A percentile compares a stretch with the other conserved stretches of the same genome.
phyloP scores from a whole-genome alignment of 2,888 invertebrate species.

The Hesperia comma region DNA sequence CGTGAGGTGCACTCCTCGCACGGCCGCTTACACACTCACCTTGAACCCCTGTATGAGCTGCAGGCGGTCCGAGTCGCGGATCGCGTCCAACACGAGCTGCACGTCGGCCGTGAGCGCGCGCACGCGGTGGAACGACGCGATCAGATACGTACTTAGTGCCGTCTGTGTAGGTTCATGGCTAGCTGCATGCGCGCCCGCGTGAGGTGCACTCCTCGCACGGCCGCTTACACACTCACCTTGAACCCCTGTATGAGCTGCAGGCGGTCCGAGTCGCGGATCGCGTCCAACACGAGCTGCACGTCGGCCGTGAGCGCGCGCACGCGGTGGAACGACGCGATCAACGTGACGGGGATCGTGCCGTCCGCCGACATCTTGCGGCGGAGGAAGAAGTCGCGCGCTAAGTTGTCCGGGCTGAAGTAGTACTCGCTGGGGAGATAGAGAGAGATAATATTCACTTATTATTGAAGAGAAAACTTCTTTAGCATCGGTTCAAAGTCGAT shows the following conservation, averaged over 20 bases:
- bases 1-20: too few relatives aligned
- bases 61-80: slow-evolving; percentile 92
- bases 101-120: slow-evolving; percentile 94
- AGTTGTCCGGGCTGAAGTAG: slow-evolving; percentile 98
- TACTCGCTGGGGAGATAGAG: slow-evolving; percentile 90
- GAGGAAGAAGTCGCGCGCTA: slow-evolving; percentile 97
- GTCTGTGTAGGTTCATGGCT: too few relatives aligned
- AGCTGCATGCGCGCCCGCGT: too few relatives aligned
- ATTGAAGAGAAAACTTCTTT: too few relatives aligned
- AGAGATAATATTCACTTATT: too few relatives aligned
- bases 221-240: too few relatives aligned
- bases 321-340: slow-evolving; percentile 98
- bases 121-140: slow-evolving; percentile 98
- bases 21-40: too few relatives aligned
- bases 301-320: slow-evolving; percentile 94
- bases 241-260: slow-evolving; percentile 91
- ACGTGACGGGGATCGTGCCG: slow-evolving; percentile 95
- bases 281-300: slow-evolving; percentile 91
- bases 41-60: slow-evolving; percentile 91
- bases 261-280: slow-evolving; percentile 93
- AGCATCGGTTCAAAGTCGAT: too few relatives aligned
- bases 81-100: slow-evolving; percentile 91
- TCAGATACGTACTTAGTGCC: too few relatives aligned
- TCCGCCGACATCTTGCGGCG: slow-evolving; percentile 97
- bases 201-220: too few relatives aligned